Evolutionary conservation across 2,888 invertebrate genomes (phyloP).

Genomic region (Cotesia congregata): DNA sequence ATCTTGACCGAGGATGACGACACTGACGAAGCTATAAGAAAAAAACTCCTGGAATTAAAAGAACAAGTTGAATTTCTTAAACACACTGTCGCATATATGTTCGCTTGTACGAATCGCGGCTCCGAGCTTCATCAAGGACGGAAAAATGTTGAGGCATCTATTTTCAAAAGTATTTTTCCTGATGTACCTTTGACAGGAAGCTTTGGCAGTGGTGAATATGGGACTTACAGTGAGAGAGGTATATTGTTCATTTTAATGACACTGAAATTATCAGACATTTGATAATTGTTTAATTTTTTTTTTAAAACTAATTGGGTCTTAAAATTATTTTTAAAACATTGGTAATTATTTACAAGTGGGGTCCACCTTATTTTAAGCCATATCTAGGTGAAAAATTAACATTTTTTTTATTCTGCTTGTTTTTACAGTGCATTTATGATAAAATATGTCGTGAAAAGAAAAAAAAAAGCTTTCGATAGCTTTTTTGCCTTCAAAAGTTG

Average conservation of each 20-base stretch:
- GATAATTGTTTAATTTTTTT: too few relatives aligned
- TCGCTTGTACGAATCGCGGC: slow-evolving; percentile 61
- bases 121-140: slow-evolving; percentile 46
- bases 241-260: slow-evolving; percentile 34
- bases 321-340: too few relatives aligned
- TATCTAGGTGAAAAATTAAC: too few relatives aligned
- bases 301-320: too few relatives aligned
- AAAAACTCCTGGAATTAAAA: slow-evolving; percentile 53
- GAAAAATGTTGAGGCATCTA: slow-evolving; percentile 56
- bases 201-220: slow-evolving; percentile 64
- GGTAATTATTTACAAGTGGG: too few relatives aligned
- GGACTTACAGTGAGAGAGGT: slow-evolving; percentile 51
- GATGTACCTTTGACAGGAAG: slow-evolving; percentile 61
- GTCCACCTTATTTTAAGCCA: too few relatives aligned
- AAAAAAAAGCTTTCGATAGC: too few relatives aligned
- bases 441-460: too few relatives aligned
- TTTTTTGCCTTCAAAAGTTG: too few relatives aligned
- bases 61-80: slow-evolving; percentile 56
- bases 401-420: too few relatives aligned
- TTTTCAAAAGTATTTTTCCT: slow-evolving; percentile 63
- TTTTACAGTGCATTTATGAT: too few relatives aligned
- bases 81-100: slow-evolving; percentile 62
- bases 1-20: slow-evolving; percentile 49
- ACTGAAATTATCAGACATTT: too few relatives aligned
- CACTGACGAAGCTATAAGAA: slow-evolving; percentile 52